A percentile compares a stretch with the other conserved stretches of the same genome.
Conservation (phyloP, 2,888 invertebrate genomes). For the Drymonia ruficornis region DNA sequence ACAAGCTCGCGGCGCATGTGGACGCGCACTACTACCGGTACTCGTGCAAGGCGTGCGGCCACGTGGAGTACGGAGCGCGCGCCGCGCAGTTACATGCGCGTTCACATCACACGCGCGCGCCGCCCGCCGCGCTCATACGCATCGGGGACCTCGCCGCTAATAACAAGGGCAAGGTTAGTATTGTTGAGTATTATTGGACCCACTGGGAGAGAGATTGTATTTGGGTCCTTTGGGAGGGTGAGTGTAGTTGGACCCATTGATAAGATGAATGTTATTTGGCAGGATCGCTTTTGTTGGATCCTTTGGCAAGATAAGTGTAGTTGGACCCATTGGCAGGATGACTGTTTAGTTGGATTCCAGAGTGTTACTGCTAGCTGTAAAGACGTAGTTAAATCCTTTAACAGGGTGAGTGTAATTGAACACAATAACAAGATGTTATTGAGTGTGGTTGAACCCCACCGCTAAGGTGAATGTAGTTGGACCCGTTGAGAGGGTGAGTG, state of each 20-base stretch:
- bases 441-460: too few relatives aligned
- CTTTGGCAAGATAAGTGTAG: too few relatives aligned
- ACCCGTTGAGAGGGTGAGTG: too few relatives aligned
- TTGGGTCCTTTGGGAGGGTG: neutral
- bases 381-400: too few relatives aligned
- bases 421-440: too few relatives aligned
- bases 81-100: slow-evolving; percentile 51
- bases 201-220: neutral
- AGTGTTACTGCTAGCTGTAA: too few relatives aligned
- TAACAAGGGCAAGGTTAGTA: slow-evolving; percentile 29
- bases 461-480: too few relatives aligned
- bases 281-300: too few relatives aligned
- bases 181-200: neutral
- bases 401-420: too few relatives aligned
- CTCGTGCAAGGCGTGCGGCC: slow-evolving; percentile 61
- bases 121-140: slow-evolving; percentile 48
- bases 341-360: too few relatives aligned
- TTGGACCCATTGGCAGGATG: too few relatives aligned
- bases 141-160: slow-evolving; percentile 45
- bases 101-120: slow-evolving; percentile 42
- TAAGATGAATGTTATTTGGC: too few relatives aligned
- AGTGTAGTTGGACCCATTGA: neutral
- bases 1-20: slow-evolving; percentile 44
- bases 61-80: slow-evolving; percentile 45
- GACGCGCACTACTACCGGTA: slow-evolving; percentile 59